Base-by-base conservation (phyloP, 2,888 invertebrate species). In the Villa cingulata region DNA sequence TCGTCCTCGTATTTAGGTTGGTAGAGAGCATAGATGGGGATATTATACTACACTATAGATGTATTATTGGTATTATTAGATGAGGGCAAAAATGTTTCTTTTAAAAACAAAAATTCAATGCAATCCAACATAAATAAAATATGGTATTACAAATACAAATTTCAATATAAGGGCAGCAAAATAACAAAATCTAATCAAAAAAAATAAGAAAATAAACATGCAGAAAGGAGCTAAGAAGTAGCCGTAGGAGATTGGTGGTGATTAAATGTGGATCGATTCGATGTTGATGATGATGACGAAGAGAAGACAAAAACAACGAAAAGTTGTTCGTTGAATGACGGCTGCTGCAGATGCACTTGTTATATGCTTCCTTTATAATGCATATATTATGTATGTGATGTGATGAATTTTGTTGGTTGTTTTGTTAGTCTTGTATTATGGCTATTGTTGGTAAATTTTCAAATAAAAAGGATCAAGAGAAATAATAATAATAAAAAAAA, bases 271-370 rank as follows among this genome's bases (percentile, higher is more conserved):
- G 7, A 7, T 7, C 7, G 7, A 6, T 6, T 23, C 4, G 4
- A 23, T 23, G 7, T 6, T 23, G 23, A 23, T 23, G 23, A 23
- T 7, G 23, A 7, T 6, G 23, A 23, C 23, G 23, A 23, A 4
- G 7, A 23, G 5, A 23, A 23, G 7, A 6, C 7, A 23, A 23
- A 23, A 6, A 23, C 23, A 7, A 23, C 7, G 7, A 23, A n/a
- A n/a, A n/a, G n/a, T n/a, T n/a, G 5, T 23, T 23, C 23, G 23
- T 23, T 23, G 23, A 23, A 23, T 23, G 23, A 37, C 37, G 36
- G 38, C 29, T 47, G 42, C 41, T 47, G 42, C 46, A 47, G 46
- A 47, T 47, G 46, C 46, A 47, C 46, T 47, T 47, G 41, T 41
- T 46, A 36, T 36, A 46, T 41, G 46, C 46, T 46, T 46, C 46